Evolutionary conservation across 2,888 invertebrate genomes (phyloP).

Genomic region (Shargacucullia verbasci): DNA sequence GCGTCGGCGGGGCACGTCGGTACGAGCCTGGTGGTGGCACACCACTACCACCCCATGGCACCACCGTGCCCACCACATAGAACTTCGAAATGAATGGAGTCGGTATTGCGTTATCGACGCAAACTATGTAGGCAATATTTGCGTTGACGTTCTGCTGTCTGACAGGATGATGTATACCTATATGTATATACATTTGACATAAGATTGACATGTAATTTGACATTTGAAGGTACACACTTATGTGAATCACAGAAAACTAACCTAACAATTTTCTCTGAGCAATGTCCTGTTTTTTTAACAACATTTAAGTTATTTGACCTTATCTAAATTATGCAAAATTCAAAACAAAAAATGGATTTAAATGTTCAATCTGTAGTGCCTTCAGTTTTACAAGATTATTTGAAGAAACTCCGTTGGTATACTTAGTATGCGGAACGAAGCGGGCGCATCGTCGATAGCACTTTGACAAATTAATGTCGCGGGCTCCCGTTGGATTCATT

Average conservation of each 20-base stretch:
- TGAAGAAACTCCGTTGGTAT: constrained; percentile 15
- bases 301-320: too few relatives aligned
- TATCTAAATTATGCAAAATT: too few relatives aligned
- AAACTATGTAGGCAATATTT: constrained; percentile 12
- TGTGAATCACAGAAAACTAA: too few relatives aligned
- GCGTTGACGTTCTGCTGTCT: constrained; percentile 9
- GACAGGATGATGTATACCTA: constrained; percentile 4
- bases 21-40: constrained; percentile 76
- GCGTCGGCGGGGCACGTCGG: constrained; percentile 72
- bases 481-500: constrained; percentile 24
- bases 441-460: constrained; percentile 31
- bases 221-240: too few relatives aligned
- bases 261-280: too few relatives aligned
- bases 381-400: constrained; percentile 23
- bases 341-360: constrained; percentile 5
- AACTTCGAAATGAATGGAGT: constrained; percentile 50
- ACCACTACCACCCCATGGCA: constrained; percentile 77
- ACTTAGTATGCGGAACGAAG: constrained; percentile 35
- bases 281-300: too few relatives aligned
- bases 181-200: too few relatives aligned
- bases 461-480: constrained; percentile 47
- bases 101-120: constrained; percentile 29
- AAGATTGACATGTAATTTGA: too few relatives aligned
- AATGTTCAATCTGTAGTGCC: constrained; percentile 10
- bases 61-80: constrained; percentile 57